Evolutionary conservation across 2,113 vertebrate species (phyloP).

Genomic region (Eolophus roseicapilla): DNA sequence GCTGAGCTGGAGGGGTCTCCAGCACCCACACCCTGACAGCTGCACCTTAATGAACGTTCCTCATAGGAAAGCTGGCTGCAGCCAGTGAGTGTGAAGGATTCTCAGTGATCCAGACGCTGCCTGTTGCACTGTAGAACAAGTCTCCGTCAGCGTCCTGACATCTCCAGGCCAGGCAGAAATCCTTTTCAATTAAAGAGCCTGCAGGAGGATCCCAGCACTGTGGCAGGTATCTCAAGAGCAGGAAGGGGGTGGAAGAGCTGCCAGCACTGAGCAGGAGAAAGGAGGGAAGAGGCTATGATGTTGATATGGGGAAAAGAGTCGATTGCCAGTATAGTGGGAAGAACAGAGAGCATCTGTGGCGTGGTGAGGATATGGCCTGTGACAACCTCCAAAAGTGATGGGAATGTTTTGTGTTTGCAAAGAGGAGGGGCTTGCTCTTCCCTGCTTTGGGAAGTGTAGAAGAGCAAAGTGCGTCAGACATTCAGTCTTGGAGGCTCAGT

Average conservation of each 20-base stretch:
- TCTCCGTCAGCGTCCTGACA: constrained; percentile 53
- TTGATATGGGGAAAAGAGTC: not conserved
- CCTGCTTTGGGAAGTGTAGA: not conserved
- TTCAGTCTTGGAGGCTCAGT: not conserved
- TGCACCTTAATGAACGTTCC: not conserved
- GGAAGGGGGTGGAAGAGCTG: not conserved
- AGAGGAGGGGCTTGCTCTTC: not conserved
- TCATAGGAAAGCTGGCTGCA: not conserved
- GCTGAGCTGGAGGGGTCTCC: not conserved
- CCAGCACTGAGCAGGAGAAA: not conserved
- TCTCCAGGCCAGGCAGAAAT: constrained; percentile 53
- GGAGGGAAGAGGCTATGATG: not conserved
- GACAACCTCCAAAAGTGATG: not conserved
- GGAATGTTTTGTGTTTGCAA: not conserved
- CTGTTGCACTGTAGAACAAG: constrained; percentile 50
- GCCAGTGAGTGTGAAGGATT: not conserved
- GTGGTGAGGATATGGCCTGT: not conserved
- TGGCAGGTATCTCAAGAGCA: not conserved
- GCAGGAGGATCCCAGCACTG: constrained; percentile 38
- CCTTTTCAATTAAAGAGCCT: constrained; percentile 60
- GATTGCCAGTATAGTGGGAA: not conserved
- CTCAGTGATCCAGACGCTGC: constrained; percentile 6
- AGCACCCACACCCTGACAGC: not conserved
- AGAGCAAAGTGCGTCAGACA: not conserved
- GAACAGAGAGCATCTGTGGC: not conserved